Base-by-base conservation (phyloP, 2,888 invertebrate species). In the Drosophila algonquin region DNA sequence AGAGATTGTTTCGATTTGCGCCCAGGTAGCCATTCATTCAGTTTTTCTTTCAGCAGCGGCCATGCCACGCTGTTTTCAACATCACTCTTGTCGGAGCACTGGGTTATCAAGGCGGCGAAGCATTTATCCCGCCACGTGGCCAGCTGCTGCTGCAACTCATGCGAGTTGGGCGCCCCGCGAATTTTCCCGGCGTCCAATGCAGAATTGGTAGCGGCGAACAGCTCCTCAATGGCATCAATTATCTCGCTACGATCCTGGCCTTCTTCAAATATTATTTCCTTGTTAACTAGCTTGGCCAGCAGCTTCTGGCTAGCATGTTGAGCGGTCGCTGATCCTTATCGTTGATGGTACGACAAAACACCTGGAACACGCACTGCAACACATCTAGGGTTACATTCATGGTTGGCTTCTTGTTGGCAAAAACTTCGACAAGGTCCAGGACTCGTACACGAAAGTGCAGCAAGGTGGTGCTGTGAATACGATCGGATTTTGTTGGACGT, bases 381-480 rank as follows among this genome's bases (percentile, higher is more conserved):
- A 59, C 50, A 32, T 77, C 73, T 32, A 83, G 35, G 0, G 86
- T 9, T 1, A 62, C 52, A 0, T 75, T 64, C 21, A 74, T 24
- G 9, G 64, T 44, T 0, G 80, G 77, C 10, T 72, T 69, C 2
- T 57, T 21, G 0, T 3, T 48, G 2, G 62, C 21, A 12, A 73
- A 83, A 0, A 71, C 16, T 7, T 86, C 87, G 0, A 83, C 54
- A 1, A 83, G 44, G 52, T 87, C 87, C 0, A 83, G 18, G 0
- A 73, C 74, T 0, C 83, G 74, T 0, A 83, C 68, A 40, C 89
- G 89, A 18, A 87, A 76, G 40, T 83, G 83, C 12, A 83, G 21
- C 35, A 88, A 16, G 1, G 61, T 47, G 1, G 83, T 83, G 48
- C 27, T 57, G 8, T 56, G 58, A 2, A 83, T 72, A 48, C 83